Evolutionary conservation across 1,140 invertebrate genomes (phyloP).

Genomic region (Ostrea denselamellosa): DNA sequence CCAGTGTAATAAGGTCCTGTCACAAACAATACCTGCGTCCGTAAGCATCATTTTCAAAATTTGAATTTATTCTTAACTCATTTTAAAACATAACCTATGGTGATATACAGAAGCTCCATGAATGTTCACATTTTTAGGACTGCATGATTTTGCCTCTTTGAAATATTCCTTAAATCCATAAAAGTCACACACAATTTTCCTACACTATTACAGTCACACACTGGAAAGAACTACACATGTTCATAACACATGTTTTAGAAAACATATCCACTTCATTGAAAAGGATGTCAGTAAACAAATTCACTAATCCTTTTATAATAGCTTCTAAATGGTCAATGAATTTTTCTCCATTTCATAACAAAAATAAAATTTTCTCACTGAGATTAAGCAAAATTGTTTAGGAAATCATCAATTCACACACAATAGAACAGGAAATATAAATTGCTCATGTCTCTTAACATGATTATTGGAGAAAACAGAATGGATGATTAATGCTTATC

Average conservation of each 20-base stretch:
- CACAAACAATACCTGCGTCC: not conserved
- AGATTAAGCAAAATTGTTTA: not conserved
- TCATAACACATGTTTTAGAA: not conserved
- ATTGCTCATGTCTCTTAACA: not conserved
- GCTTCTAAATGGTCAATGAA: no score
- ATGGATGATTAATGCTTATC: not conserved
- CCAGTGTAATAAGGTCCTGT: not conserved
- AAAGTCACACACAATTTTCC: not conserved
- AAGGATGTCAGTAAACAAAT: not conserved
- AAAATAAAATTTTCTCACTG: not conserved
- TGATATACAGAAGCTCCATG: not conserved
- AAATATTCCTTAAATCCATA: not conserved
- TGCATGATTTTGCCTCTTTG: not conserved
- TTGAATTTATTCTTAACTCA: not conserved
- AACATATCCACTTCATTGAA: not conserved
- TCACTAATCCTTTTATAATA: not conserved
- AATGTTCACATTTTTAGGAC: not conserved
- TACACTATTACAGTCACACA: not conserved
- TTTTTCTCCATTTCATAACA: no score
- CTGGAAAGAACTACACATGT: not conserved
- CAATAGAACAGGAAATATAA: not conserved
- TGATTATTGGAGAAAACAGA: not conserved
- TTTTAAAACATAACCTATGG: not conserved
- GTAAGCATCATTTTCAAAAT: slow-evolving; percentile 13
- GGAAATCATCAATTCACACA: slow-evolving; percentile 2